Conservation (phyloP, 2,888 invertebrate genomes). For the Zaprionus bogoriensis region DNA sequence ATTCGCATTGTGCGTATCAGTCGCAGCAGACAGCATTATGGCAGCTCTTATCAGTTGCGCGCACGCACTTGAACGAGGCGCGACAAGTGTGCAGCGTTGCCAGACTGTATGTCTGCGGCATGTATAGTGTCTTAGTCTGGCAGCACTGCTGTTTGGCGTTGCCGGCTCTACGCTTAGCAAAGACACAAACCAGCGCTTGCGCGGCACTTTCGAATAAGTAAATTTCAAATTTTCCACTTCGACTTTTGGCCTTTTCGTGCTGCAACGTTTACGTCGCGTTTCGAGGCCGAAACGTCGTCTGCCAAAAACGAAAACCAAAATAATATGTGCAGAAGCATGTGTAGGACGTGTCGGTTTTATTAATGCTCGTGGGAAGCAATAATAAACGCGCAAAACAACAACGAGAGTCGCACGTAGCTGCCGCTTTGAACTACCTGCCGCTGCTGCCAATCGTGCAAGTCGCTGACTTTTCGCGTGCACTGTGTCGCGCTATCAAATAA, state of each 20-base stretch:
- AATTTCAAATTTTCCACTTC: neutral
- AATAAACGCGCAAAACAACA: slow-evolving; percentile 31
- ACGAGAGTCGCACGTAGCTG: slow-evolving; percentile 38
- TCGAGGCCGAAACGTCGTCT: slow-evolving; percentile 43
- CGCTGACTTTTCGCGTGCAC: slow-evolving; percentile 3
- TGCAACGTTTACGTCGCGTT: slow-evolving; percentile 28
- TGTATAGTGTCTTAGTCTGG: neutral
- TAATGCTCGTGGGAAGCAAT: slow-evolving; percentile 81
- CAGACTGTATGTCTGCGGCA: neutral
- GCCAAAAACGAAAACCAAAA: slow-evolving; percentile 13
- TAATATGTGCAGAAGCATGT: slow-evolving; percentile 51
- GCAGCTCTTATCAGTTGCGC: neutral
- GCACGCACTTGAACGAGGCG: slow-evolving; percentile 31
- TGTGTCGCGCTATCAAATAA: slow-evolving; percentile 4
- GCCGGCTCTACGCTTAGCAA: slow-evolving; percentile 4
- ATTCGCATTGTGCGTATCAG: slow-evolving; percentile 20
- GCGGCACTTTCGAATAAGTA: slow-evolving; percentile 25
- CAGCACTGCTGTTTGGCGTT: neutral
- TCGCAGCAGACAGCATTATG: neutral
- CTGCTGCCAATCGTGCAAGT: slow-evolving; percentile 42
- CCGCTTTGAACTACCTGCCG: slow-evolving; percentile 49
- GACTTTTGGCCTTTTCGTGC: neutral
- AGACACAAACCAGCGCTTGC: slow-evolving; percentile 19
- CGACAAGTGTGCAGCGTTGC: slow-evolving; percentile 8
- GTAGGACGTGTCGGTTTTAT: slow-evolving; percentile 82